Conservation (phyloP, 23 tunicate genomes). For the Ciona savignyi region DNA sequence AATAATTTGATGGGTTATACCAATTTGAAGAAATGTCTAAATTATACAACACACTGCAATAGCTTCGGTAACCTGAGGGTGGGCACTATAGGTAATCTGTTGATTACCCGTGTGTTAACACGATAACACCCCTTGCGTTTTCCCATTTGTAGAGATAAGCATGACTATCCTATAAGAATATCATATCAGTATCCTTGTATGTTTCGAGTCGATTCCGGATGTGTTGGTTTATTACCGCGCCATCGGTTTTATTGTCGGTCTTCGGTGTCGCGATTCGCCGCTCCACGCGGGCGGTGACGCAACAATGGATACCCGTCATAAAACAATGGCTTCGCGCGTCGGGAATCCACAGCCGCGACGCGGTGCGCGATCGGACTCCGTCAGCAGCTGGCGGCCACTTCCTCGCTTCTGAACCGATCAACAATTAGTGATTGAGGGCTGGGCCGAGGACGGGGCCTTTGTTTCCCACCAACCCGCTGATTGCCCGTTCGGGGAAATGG, state of each 20-base stretch:
- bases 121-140: no score
- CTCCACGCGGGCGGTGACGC: not conserved
- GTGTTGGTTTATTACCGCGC: not conserved
- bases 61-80: no score
- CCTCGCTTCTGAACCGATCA: not conserved
- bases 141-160: no score
- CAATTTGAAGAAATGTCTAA: no score
- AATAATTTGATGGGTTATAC: no score
- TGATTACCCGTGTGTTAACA: no score
- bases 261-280: not conserved
- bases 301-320: no score
- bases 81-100: no score
- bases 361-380: not conserved
- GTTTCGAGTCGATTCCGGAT: not conserved
- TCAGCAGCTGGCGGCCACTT: constrained; percentile 2
- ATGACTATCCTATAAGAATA: no score
- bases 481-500: constrained; percentile 11
- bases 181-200: no score
- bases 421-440: constrained; percentile 4
- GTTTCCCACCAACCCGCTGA: not conserved
- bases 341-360: not conserved
- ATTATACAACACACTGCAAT: no score
- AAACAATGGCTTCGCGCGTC: not conserved
- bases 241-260: not conserved
- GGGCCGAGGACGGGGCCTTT: not conserved